These are phyloP conservation scores for Pocillopora meandrina DNA, from an alignment of 92 coral and sea anemone genomes.

Conservation along the genomic window DNA sequence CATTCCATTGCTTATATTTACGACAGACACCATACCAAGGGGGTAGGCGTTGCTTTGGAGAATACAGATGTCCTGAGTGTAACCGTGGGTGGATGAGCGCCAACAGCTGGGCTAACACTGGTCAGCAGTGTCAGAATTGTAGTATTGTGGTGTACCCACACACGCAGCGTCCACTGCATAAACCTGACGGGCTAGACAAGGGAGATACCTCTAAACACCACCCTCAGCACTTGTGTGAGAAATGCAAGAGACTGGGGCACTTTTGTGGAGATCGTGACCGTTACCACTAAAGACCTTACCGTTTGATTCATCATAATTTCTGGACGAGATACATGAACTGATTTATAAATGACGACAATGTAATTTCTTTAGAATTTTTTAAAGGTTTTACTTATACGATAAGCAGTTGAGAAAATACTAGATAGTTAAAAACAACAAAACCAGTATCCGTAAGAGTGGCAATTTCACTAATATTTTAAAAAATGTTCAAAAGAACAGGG, in stretches of 20 bases:
- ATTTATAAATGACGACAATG: no score
- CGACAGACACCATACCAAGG: slow-evolving; percentile 78
- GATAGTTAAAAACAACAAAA: no score
- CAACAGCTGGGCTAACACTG: slow-evolving; percentile 81
- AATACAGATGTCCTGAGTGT: slow-evolving; percentile 70
- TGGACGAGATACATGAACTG: no score
- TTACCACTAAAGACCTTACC: not conserved
- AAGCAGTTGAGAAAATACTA: no score
- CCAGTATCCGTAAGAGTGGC: no score
- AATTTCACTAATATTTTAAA: no score
- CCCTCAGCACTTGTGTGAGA: slow-evolving; percentile 78
- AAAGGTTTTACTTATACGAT: no score
- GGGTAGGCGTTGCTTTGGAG: slow-evolving; percentile 77
- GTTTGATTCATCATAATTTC: no score
- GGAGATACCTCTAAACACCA: slow-evolving; percentile 58
- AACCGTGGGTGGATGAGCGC: slow-evolving; percentile 81
- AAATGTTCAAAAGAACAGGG: no score
- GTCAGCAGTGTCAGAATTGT: slow-evolving; percentile 71
- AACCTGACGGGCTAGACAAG: slow-evolving; percentile 75
- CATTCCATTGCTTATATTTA: not conserved
- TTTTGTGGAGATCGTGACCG: slow-evolving; percentile 58
- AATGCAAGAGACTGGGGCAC: slow-evolving; percentile 73
- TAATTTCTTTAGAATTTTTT: no score
- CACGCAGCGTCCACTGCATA: slow-evolving; percentile 75
- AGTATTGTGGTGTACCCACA: slow-evolving; percentile 66